Evolutionary conservation across 2,113 vertebrate genomes (phyloP).

Genomic region (Nothobranchius kuhntae): DNA sequence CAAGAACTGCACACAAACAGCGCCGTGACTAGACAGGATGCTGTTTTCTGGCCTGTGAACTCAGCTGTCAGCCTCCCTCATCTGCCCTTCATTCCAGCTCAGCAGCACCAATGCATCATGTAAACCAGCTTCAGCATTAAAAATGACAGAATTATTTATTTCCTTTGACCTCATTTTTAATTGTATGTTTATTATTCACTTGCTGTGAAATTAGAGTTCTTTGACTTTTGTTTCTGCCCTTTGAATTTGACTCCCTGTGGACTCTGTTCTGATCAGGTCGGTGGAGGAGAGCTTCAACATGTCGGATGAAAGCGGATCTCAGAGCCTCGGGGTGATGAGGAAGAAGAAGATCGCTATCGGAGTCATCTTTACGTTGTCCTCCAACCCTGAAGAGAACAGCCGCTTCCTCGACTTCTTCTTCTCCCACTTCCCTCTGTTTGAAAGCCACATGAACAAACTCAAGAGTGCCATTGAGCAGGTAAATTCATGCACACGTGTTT

Average conservation of each 20-base stretch:
- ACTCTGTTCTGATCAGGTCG: conserved; percentile 80
- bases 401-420: conserved; percentile 99
- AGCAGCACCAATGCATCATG: conserved; percentile 20
- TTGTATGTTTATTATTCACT: not conserved
- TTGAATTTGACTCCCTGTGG: not conserved
- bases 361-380: conserved; percentile 92
- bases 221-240: not conserved
- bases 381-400: conserved; percentile 89
- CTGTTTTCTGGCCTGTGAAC: conserved; percentile 30
- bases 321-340: conserved; percentile 87
- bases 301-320: conserved; percentile 90
- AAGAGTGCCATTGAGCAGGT: conserved; percentile 98
- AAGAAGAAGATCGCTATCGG: conserved; percentile 99
- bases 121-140: conserved; percentile 23
- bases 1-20: conserved; percentile 12
- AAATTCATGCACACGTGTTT: not conserved
- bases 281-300: conserved; percentile 98
- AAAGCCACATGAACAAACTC: conserved; percentile 99
- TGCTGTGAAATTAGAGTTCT: not conserved
- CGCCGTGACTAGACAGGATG: conserved; percentile 30
- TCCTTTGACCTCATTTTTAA: not conserved
- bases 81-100: conserved; percentile 20
- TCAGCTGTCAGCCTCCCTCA: conserved; percentile 41
- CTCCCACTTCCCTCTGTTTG: conserved; percentile 98
- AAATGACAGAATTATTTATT: not conserved